Base-by-base conservation (phyloP, 2,888 invertebrate species). In the Scaptomyza polygonia region DNA sequence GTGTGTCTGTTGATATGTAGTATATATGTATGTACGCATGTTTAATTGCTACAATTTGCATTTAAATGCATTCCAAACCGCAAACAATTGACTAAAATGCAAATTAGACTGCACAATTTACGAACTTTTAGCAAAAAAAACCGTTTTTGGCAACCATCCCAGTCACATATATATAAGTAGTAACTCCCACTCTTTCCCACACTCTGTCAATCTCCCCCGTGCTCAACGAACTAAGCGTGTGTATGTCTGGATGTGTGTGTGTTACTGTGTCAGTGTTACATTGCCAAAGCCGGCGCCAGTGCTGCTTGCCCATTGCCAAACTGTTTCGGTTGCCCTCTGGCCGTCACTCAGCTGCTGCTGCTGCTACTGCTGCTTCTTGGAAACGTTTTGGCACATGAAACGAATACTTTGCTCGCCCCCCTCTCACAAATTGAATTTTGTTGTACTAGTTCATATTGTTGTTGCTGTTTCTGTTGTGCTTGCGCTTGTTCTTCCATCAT, bases 261-360 rank as follows among this genome's bases (percentile, higher is more conserved):
- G 86, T 72, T 76, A 82, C 68, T 86, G 77, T 83, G 82, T 81
- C 82, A 83, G 74, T 84, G 85, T 83, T 77, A 86, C 86, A 84
- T 73, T 77, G 73, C 68, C 78, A 82, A 86, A 84, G 86, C 82
- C 82, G 82, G 73, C 72, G 73, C 63, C 67, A 57, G 55, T 52
- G 67, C 42, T 44, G 43, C 54, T 72, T 67, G 69, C 55, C 62
- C 77, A 63, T 63, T 71, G 71, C 84, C 79, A 65, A 63, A 72
- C 36, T 34, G 51, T 62, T 54, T 49, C 66, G 36, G 9, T 42
- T 58, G 57, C 44, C 44, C 49, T 42, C 45, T 63, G 51, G 44
- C 30, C 48, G 44, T 39, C 49, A 40, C 48, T 58, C 64, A 57
- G 63, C 64, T 68, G 63, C 57, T 67, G 16, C 16, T 39, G 39